These are phyloP conservation scores for Labeo calbasu DNA, from an alignment of 2,797 vertebrate species.

Conservation along the genomic window DNA sequence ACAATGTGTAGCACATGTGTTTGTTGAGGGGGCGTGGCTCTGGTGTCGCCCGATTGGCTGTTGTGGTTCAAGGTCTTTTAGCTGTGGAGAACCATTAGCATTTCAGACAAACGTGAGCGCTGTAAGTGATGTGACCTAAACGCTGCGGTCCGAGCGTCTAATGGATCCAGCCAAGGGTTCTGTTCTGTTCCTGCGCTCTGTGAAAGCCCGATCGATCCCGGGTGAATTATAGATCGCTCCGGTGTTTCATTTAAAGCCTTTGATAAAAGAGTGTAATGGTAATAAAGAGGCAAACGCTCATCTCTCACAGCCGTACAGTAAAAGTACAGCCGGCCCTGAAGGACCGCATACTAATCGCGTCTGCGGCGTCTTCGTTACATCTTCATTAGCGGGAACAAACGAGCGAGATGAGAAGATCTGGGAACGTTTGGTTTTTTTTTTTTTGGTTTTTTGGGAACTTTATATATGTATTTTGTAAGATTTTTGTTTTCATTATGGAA, in stretches of 20 bases:
- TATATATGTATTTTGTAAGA: too few species aligned
- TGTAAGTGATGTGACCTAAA: neutral
- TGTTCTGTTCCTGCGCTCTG: neutral
- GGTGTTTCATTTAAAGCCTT: neutral
- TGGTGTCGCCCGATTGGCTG: neutral
- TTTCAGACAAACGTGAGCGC: neutral
- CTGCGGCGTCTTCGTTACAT: neutral
- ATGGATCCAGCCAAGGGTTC: constrained; percentile 3
- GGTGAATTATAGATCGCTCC: neutral
- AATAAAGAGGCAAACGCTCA: neutral
- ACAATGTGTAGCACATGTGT: neutral
- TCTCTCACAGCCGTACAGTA: neutral
- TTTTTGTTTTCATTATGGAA: too few species aligned
- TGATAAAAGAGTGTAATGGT: neutral
- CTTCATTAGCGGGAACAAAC: constrained; percentile 41
- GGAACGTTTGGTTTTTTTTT: neutral
- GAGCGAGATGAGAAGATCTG: neutral
- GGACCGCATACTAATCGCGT: constrained; percentile 30
- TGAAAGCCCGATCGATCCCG: neutral
- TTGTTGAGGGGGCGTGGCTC: neutral
- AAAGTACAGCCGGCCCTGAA: neutral
- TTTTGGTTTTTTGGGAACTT: too few species aligned
- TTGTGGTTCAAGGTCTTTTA: neutral
- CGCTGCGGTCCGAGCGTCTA: neutral
- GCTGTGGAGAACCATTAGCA: neutral